Evolutionary conservation across 37 sponge, comb jelly and placozoan species (phyloP).

Genomic region (Sycon ciliatum): DNA sequence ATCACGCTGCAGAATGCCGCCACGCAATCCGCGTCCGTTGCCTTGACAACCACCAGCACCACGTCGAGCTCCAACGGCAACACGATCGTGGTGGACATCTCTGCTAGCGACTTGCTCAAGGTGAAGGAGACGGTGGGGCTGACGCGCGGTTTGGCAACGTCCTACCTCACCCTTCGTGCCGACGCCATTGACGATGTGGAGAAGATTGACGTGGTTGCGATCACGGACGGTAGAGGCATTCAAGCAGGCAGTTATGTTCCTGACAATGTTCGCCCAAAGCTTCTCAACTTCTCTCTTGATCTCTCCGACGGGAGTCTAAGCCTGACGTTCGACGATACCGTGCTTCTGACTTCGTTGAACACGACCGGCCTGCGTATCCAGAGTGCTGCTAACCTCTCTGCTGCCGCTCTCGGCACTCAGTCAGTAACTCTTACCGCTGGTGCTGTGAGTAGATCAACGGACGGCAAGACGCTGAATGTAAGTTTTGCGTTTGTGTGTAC

Average conservation of each 20-base stretch:
- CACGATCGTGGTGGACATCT: neutral
- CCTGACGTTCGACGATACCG: slow-evolving; percentile 50
- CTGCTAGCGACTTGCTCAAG: neutral
- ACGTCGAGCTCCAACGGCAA: neutral
- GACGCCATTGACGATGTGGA: slow-evolving; percentile 62
- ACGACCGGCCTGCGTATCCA: slow-evolving; percentile 46
- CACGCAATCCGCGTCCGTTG: neutral
- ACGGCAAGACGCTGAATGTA: too few relatives aligned
- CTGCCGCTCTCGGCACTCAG: too few relatives aligned
- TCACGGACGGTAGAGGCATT: slow-evolving; percentile 72
- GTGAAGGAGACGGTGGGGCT: too few relatives aligned
- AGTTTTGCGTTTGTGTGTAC: too few relatives aligned
- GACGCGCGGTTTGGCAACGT: slow-evolving; percentile 45
- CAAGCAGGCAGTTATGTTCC: slow-evolving; percentile 36
- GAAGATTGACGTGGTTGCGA: slow-evolving; percentile 60
- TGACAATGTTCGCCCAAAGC: slow-evolving; percentile 35
- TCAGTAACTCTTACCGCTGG: too few relatives aligned
- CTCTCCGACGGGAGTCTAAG: slow-evolving; percentile 47
- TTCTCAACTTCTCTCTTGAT: slow-evolving; percentile 61
- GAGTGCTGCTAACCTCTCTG: too few relatives aligned
- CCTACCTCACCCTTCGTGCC: slow-evolving; percentile 59
- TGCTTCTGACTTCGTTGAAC: slow-evolving; percentile 35
- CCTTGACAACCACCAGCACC: neutral
- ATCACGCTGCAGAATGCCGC: slow-evolving; percentile 34
- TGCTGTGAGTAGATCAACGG: too few relatives aligned